Conservation (phyloP, 2,113 vertebrate species). For the Pungitius pungitius region DNA sequence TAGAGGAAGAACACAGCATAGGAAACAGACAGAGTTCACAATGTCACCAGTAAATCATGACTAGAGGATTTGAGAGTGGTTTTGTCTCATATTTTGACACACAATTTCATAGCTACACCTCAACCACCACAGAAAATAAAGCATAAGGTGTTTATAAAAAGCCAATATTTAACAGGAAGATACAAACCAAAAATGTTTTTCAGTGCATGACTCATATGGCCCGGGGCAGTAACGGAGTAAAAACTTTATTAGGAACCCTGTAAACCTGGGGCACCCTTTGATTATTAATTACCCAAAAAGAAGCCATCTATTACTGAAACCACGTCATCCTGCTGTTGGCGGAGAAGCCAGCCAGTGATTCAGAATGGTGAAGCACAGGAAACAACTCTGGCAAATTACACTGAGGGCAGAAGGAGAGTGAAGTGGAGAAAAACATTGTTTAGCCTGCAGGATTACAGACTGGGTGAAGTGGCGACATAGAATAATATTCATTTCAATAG, state of each 20-base stretch:
- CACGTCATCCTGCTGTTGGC: conserved; percentile 67
- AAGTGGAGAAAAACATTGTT: conserved; percentile 49
- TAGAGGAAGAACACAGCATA: conserved; percentile 29
- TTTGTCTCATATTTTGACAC: conserved; percentile 8
- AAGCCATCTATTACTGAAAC: conserved; percentile 68
- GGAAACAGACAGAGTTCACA: conserved; percentile 42
- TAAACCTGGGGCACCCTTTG: conserved; percentile 69
- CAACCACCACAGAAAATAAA: conserved; percentile 8
- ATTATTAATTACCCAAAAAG: conserved; percentile 75
- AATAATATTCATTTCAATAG: conserved; percentile 8
- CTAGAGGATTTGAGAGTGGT: conserved; percentile 6
- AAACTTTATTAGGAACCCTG: conserved; percentile 69
- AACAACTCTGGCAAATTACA: conserved; percentile 62
- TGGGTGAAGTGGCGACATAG: neutral
- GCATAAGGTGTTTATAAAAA: conserved; percentile 5
- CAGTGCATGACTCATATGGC: conserved; percentile 68
- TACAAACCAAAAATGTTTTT: conserved; percentile 46
- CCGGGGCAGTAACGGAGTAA: conserved; percentile 57
- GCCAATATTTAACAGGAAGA: conserved; percentile 25
- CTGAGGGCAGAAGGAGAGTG: conserved; percentile 53
- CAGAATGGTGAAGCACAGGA: conserved; percentile 63
- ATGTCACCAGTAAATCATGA: conserved; percentile 40
- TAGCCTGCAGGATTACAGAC: conserved; percentile 37
- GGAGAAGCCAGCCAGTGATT: conserved; percentile 66
- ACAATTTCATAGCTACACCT: neutral